phyloP scores from a whole-genome alignment of 2,797 vertebrate species.

The Fundulus diaphanus region DNA sequence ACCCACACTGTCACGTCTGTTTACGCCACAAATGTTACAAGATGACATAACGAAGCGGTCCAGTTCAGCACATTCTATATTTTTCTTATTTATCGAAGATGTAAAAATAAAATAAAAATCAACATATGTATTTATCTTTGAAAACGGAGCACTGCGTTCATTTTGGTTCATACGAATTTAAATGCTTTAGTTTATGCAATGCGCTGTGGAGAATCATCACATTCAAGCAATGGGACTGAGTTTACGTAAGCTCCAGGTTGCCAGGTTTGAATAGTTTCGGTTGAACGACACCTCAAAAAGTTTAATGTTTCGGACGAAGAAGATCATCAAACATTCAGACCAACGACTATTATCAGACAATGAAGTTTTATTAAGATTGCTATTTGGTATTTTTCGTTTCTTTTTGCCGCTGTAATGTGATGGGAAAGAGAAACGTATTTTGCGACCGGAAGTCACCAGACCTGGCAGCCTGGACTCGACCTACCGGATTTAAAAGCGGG shows the following conservation, averaged over 20 bases:
- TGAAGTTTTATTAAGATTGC: neutral
- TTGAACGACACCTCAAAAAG: neutral
- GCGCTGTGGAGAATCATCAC: constrained; percentile 61
- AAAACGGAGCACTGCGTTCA: neutral
- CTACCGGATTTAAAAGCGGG: constrained; percentile 66
- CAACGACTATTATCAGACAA: neutral
- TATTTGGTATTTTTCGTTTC: neutral
- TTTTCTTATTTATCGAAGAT: neutral
- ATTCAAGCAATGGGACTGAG: constrained; percentile 22
- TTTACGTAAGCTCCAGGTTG: constrained; percentile 46
- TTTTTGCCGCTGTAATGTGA: neutral
- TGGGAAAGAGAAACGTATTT: neutral
- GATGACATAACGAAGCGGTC: constrained; percentile 17
- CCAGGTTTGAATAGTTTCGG: constrained; percentile 37
- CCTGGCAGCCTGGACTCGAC: constrained; percentile 51
- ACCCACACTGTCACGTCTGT: constrained; percentile 1
- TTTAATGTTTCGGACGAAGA: fast-evolving
- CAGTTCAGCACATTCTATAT: constrained; percentile 62
- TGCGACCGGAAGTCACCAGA: constrained; percentile 2
- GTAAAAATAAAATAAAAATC: neutral
- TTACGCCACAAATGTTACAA: constrained; percentile 28
- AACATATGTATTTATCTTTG: neutral
- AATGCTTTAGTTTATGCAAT: neutral
- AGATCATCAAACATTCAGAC: neutral
- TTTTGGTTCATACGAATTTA: neutral